A percentile compares a stretch with the other conserved stretches of the same genome.
Conservation (phyloP, 2,113 vertebrate genomes). For the Prunella fulvescens region DNA sequence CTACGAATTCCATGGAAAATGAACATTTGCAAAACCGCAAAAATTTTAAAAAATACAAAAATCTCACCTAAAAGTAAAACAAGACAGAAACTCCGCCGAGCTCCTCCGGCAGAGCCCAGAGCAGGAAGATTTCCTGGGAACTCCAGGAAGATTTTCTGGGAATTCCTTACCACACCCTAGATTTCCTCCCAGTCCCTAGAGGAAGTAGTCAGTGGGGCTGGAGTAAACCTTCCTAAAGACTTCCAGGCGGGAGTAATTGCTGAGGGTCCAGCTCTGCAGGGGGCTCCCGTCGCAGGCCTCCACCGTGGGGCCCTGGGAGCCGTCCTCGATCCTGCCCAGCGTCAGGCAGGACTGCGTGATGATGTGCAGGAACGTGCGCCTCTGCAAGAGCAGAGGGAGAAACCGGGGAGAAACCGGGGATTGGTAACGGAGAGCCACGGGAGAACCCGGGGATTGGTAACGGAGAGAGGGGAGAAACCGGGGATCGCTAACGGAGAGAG, state of each 20-base stretch:
- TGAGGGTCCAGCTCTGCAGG: slow-evolving; percentile 82
- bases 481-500: rapidly evolving
- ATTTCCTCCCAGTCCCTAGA: slow-evolving; percentile 62
- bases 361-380: slow-evolving; percentile 86
- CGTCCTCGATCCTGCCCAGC: slow-evolving; percentile 82
- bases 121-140: background rate
- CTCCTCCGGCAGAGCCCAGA: background rate
- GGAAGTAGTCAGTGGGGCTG: slow-evolving; percentile 88
- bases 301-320: slow-evolving; percentile 82
- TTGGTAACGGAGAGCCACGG: rapidly evolving
- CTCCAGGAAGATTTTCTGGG: background rate
- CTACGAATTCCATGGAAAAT: rapidly evolving
- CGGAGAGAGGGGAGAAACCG: too few species aligned
- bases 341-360: slow-evolving; percentile 94
- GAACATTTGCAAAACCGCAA: rapidly evolving
- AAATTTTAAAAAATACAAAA: rapidly evolving
- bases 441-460: rapidly evolving
- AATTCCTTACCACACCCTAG: background rate
- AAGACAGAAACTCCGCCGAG: background rate
- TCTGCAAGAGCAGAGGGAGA: slow-evolving; percentile 73
- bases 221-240: slow-evolving; percentile 86
- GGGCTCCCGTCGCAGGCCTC: slow-evolving; percentile 83
- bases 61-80: rapidly evolving
- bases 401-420: background rate
- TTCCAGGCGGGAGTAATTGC: slow-evolving; percentile 83